Percentiles rank a stretch among this genome's conserved stretches.
phyloP scores from a whole-genome alignment of 2,888 invertebrate genomes.

The Cenopis cana region DNA sequence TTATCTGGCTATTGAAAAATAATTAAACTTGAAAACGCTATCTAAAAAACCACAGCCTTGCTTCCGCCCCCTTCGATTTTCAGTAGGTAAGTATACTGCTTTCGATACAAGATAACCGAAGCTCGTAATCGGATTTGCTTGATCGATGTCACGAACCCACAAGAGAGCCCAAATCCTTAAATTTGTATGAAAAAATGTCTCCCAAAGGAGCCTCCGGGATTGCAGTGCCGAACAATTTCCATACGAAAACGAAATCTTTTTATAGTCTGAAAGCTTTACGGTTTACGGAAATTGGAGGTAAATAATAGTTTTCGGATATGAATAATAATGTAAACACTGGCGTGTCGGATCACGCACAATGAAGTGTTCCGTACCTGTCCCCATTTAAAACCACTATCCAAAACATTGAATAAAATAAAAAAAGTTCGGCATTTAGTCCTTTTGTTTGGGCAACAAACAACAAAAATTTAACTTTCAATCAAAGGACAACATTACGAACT shows the following conservation, averaged over 20 bases:
- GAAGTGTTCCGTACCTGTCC: too few relatives aligned
- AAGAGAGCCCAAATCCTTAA: not conserved
- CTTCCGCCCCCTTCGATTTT: conserved; percentile 41
- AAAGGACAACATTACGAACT: too few relatives aligned
- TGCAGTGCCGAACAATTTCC: conserved; percentile 3
- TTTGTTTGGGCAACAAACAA: too few relatives aligned
- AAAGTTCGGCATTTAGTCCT: too few relatives aligned
- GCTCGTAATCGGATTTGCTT: conserved; percentile 42
- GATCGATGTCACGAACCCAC: conserved; percentile 35
- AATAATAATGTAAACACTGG: conserved; percentile 16
- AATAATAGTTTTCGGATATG: conserved; percentile 26
- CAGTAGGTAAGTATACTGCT: conserved; percentile 37
- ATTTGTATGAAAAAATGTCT: conserved; percentile 3
- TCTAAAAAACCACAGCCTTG: conserved; percentile 16
- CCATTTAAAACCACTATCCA: too few relatives aligned
- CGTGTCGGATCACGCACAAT: too few relatives aligned
- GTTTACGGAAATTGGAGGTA: conserved; percentile 34
- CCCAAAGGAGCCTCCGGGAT: conserved; percentile 5
- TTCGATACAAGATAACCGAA: conserved; percentile 47
- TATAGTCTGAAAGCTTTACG: conserved; percentile 20
- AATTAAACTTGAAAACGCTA: not conserved
- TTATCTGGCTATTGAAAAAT: too few relatives aligned
- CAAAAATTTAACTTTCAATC: too few relatives aligned
- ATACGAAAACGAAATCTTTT: conserved; percentile 29
- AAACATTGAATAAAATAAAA: too few relatives aligned